Evolutionary conservation across 2,888 invertebrate species (phyloP), one percentile per base, ranked within the genome.

Genomic region (Perizoma flavofasciatum): DNA sequence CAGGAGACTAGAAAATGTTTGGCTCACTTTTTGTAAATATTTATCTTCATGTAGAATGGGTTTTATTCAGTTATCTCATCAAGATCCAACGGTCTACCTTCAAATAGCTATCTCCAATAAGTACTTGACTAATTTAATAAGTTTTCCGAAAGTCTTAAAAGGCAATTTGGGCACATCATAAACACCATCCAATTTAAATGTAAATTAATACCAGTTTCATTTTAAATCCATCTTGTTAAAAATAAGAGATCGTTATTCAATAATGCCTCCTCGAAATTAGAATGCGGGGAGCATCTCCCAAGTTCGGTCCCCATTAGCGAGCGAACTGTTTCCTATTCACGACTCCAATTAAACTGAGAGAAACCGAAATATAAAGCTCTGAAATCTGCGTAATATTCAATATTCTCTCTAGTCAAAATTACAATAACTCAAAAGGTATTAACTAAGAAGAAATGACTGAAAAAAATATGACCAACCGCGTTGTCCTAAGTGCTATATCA

Each of bases 341-440:
- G 73, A 73, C 74, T 77, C 79, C 79, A 84, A 85, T 86, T 83
- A 83, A 67, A 77, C 58, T 58, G 73, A 67, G 74, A 72, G 10
- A 48, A 37, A 53, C 52, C 37, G 68, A 72, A 73, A 75, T 77
- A 74, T 72, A 79, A 61, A 65, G 61, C 59, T 57, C 54, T 65
- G 22, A 60, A 61, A 63, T 59, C 47, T 49, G 66, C 69, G 69
- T 69, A 61, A 61, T 67, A 65, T 68, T 44, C 22, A 44, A 22
- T 22, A 44, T 22, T 22, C 44, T 22, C 22, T 44, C 10, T n/a
- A 10, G 39, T 39, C 9, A 7, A 39, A 9, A 39, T 39, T 0
- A 22, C 22, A 22, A 22, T 39, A 39, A 6, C 5, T 41, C 71
- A 65, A 67, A 22, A 22, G n/a, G n/a, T n/a, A n/a, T n/a, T n/a